Evolutionary conservation across 2,888 invertebrate genomes (phyloP).

Genomic region (Drosophila mercatorum): DNA sequence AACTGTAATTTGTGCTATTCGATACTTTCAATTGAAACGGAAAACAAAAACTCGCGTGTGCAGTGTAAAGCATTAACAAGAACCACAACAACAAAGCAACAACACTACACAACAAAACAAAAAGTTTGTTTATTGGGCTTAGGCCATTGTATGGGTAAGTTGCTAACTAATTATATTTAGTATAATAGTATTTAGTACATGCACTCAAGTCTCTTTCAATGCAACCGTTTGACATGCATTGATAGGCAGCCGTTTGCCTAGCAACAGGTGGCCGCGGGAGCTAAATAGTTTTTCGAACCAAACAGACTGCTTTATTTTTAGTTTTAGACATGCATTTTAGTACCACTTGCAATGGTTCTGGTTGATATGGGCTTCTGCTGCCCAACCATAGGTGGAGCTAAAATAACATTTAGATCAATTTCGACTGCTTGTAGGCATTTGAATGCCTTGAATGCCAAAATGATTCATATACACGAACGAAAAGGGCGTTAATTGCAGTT

Average conservation of each 20-base stretch:
- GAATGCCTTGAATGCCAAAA: slow-evolving; percentile 2
- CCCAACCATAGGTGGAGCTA: slow-evolving; percentile 37
- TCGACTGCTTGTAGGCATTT: background rate
- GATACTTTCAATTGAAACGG: slow-evolving; percentile 16
- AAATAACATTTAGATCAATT: slow-evolving; percentile 18
- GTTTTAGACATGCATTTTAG: slow-evolving; percentile 27
- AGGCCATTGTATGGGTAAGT: slow-evolving; percentile 87
- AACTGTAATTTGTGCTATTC: slow-evolving; percentile 20
- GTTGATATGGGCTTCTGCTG: background rate
- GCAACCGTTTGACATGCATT: slow-evolving; percentile 1
- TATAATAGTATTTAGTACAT: background rate
- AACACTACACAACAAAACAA: slow-evolving; percentile 20
- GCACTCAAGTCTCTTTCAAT: background rate
- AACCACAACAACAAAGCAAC: slow-evolving; percentile 20
- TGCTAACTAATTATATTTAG: background rate
- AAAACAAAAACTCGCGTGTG: slow-evolving; percentile 42
- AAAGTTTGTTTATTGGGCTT: slow-evolving; percentile 83
- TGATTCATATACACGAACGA: slow-evolving; percentile 12
- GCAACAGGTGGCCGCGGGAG: slow-evolving; percentile 34
- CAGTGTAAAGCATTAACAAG: slow-evolving; percentile 50
- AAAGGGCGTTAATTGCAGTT: slow-evolving; percentile 13
- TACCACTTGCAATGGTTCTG: background rate
- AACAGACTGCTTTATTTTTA: slow-evolving; percentile 18
- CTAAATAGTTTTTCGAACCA: slow-evolving; percentile 24
- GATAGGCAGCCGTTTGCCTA: background rate